Conservation (phyloP, 2,113 vertebrate species). For the Xiphias gladius region DNA sequence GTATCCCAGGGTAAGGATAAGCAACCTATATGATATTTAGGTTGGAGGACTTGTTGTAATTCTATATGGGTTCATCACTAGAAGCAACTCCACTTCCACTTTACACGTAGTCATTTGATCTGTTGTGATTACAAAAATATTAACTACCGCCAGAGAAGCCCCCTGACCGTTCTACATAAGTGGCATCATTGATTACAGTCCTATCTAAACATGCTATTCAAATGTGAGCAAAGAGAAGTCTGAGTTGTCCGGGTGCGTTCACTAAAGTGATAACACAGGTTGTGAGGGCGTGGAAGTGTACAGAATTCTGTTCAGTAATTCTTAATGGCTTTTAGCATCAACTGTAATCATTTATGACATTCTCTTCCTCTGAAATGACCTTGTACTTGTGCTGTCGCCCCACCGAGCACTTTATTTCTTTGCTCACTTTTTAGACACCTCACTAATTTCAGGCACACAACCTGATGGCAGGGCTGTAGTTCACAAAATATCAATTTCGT, state of each 20-base stretch:
- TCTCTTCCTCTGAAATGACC: constrained; percentile 66
- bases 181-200: neutral
- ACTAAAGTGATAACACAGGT: constrained; percentile 54
- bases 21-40: too few species aligned
- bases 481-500: constrained; percentile 1
- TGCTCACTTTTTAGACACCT: constrained; percentile 37
- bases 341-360: constrained; percentile 72
- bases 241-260: constrained; percentile 21
- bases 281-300: constrained; percentile 35
- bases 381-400: constrained; percentile 50
- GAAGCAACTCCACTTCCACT: too few species aligned
- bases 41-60: too few species aligned
- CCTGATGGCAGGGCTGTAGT: neutral
- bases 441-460: constrained; percentile 23
- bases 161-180: constrained; percentile 8
- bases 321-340: constrained; percentile 79
- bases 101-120: too few species aligned
- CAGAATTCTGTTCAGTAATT: constrained; percentile 70
- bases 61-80: too few species aligned
- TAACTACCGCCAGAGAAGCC: neutral
- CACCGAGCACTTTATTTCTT: constrained; percentile 44
- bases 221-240: constrained; percentile 32
- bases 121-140: too few species aligned
- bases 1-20: too few species aligned
- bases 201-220: constrained; percentile 7